Evolutionary conservation across 2,888 invertebrate genomes (phyloP), one percentile per base, ranked within the genome.

Genomic region (Drosophila nr. perissopoda): DNA sequence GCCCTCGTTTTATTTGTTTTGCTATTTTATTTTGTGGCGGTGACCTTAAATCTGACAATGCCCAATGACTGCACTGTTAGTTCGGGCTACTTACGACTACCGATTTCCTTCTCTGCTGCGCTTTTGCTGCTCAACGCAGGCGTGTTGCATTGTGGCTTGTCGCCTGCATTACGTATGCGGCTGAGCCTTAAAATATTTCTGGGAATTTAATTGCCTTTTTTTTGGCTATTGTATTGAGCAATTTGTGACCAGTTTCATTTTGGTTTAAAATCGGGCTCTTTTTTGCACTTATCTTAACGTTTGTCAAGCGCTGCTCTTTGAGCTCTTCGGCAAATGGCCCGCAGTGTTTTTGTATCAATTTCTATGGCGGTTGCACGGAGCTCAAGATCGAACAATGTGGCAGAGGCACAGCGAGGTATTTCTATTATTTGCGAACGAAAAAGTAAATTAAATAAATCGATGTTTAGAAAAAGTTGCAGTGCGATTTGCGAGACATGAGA

Each of bases 161-260:
- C 73, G 71, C 67, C 53, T 76, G 53, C 59, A 57, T 73, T 56
- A 27, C 36, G 25, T 42, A 34, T 25, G 51, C 40, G 51, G 61
- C 67, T 54, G 64, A 38, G 49, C 53, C 65, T 54, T 13, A 29
- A 52, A 69, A 68, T 8, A 72, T 73, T 85, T 89, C 90, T 73
- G 69, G 72, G 90, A 85, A 89, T 85, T 85, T 87, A 89, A 85
- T 85, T 85, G 90, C 82, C 73, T 60, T 73, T 82, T 79, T 45
- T 18, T 10, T 8, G 7, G 18, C 8, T 38, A 13, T 7, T 45
- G 45, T 79, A 69, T 73, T 83, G 72, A 33, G 65, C 79, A 82
- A 73, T 73, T 72, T 60, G 74, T 66, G 64, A 31, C 31, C 75
- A 67, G 69, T 60, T 78, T 73, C 38, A 25, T 21, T 65, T 73